Base-by-base conservation (phyloP, 2,888 invertebrate genomes). In the Bimastos eiseni region DNA sequence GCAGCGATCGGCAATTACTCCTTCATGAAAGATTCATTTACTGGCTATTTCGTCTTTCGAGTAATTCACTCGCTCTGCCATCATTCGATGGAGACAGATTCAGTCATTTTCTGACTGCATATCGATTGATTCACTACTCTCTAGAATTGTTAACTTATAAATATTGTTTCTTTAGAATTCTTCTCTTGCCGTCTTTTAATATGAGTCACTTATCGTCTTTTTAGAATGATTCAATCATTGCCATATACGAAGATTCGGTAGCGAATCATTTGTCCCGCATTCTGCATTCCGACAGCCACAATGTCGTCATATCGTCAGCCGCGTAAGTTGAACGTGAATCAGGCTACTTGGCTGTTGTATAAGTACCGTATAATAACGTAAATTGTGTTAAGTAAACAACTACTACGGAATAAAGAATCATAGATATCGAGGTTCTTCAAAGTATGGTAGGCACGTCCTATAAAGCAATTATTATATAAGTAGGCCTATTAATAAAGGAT, bases 241-340 rank as follows among this genome's bases (percentile, higher is more conserved):
- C 97, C 17, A 97, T 97, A 92, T 97, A 97, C 95, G 97, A 97
- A 94, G 97, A 97, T 93, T 96, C 96, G 30, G 96, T 97, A 83
- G 96, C 97, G 89, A 96, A 96, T 89, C 97, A 98, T 94, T 96
- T 98, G 92, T 97, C 97, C 91, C 97, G 97, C 93, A 97, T 98
- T 93, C 96, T 98, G 93, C 97, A 97, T 94, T 97, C 97, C 19
- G 97, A 97, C 94, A 97, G 97, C 93, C 96, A 97, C 91, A 96
- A 96, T 90, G 96, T 96, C 83, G 96, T 97, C 91, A 96, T 97
- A 89, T 96, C 96, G 89, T 97, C 97, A 89, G 97, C 97, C 90
- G 97, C 97, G 96, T 96, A 94, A 95, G 96, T 93, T 11, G 70
- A 70, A 70, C n/a, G 24, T 49, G 1, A 49, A 24, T 21, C 24